A percentile compares a stretch with the other conserved stretches of the same genome.
Conservation (phyloP, 2,888 invertebrate species). For the Brachypalpus laphriformis region DNA sequence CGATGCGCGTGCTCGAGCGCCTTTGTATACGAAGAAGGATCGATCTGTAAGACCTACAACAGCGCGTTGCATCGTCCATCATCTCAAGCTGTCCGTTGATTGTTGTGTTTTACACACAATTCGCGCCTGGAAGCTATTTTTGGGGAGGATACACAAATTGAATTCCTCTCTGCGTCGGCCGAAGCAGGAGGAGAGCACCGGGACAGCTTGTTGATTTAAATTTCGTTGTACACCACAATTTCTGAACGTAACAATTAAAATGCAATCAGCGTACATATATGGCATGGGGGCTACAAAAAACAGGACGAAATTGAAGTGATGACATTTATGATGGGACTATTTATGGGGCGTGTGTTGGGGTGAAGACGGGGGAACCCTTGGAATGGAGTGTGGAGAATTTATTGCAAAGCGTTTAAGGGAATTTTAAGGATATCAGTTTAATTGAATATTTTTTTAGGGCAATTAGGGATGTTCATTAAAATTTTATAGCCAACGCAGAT, state of each 20-base stretch:
- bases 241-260: conserved; percentile 80
- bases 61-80: conserved; percentile 68
- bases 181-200: background rate
- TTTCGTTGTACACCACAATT: conserved; percentile 76
- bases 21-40: no score
- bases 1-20: conserved; percentile 61
- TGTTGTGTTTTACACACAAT: conserved; percentile 73
- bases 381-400: conserved; percentile 8
- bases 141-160: conserved; percentile 66
- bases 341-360: conserved; percentile 32
- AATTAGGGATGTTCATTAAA: conserved; percentile 22
- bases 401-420: conserved; percentile 18
- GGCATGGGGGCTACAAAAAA: conserved; percentile 4
- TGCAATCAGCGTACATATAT: conserved; percentile 77
- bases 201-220: conserved; percentile 76
- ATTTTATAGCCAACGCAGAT: background rate
- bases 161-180: conserved; percentile 37
- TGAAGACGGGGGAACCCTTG: background rate
- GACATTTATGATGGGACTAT: conserved; percentile 62
- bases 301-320: conserved; percentile 38
- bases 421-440: conserved; percentile 4
- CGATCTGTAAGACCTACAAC: conserved; percentile 48
- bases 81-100: conserved; percentile 70
- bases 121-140: conserved; percentile 73
- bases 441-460: conserved; percentile 3